Percentiles rank a stretch among this genome's conserved stretches.
Evolutionary conservation across 2,888 invertebrate species (phyloP).

Genomic region (Eugnorisma glareosa): DNA sequence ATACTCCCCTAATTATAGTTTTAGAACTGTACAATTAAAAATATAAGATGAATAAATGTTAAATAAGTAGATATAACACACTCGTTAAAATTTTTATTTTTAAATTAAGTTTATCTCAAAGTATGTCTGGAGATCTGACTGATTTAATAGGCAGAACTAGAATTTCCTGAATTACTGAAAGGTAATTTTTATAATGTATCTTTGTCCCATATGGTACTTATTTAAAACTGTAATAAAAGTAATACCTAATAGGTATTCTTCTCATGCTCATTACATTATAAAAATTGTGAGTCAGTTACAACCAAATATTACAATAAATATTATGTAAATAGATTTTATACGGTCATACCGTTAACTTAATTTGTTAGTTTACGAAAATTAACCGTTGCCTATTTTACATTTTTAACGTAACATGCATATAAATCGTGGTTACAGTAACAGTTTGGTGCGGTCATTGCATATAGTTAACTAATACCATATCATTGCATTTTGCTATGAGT

Average conservation of each 20-base stretch:
- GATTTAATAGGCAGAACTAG: background rate
- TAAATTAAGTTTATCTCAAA: background rate
- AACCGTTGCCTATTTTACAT: conserved; percentile 52
- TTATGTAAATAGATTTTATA: conserved; percentile 31
- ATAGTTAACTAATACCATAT: conserved; percentile 32
- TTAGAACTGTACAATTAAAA: conserved; percentile 48
- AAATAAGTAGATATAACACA: conserved; percentile 4
- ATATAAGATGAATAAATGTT: conserved; percentile 6
- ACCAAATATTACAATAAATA: conserved; percentile 18
- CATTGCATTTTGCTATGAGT: conserved; percentile 13
- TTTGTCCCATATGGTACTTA: background rate
- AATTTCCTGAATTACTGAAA: background rate
- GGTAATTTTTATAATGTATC: background rate
- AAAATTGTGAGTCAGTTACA: background rate
- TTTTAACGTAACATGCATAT: conserved; percentile 53
- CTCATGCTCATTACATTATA: background rate
- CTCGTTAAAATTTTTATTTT: background rate
- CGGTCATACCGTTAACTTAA: conserved; percentile 36
- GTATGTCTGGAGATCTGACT: background rate
- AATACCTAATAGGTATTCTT: background rate
- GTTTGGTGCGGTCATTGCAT: conserved; percentile 33
- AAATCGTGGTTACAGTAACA: conserved; percentile 56
- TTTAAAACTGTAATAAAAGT: background rate
- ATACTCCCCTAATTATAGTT: conserved; percentile 51
- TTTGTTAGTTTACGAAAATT: conserved; percentile 48